Conservation (phyloP, 2,888 invertebrate genomes). For the Torymus aiolomorphi region DNA sequence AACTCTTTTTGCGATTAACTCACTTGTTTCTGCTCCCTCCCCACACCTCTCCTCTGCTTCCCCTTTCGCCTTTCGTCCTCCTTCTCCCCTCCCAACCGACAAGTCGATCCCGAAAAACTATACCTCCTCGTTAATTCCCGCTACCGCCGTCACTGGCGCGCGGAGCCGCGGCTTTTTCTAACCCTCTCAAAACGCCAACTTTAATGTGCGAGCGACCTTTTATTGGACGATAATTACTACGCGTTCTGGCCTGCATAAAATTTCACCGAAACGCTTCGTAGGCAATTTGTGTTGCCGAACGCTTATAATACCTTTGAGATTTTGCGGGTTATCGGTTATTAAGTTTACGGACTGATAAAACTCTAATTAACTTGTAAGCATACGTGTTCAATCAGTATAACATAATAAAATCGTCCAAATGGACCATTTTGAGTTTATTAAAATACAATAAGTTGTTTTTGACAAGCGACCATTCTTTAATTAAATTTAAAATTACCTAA, state of each 20-base stretch:
- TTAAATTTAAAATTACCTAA: too few relatives aligned
- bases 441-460: too few relatives aligned
- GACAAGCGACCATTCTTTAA: too few relatives aligned
- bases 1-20: slow-evolving; percentile 53
- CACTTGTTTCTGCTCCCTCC: neutral
- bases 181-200: neutral
- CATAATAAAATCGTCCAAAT: too few relatives aligned
- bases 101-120: slow-evolving; percentile 43
- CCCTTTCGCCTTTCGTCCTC: too few relatives aligned
- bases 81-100: too few relatives aligned
- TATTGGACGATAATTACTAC: slow-evolving; percentile 14
- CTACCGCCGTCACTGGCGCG: neutral
- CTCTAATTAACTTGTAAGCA: too few relatives aligned
- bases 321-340: too few relatives aligned
- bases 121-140: neutral
- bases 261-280: neutral
- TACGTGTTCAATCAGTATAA: too few relatives aligned
- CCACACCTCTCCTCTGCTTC: neutral
- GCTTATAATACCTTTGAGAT: neutral
- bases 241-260: slow-evolving; percentile 7
- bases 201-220: neutral
- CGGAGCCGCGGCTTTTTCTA: neutral
- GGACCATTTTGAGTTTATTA: too few relatives aligned
- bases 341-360: too few relatives aligned
- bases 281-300: neutral